These are phyloP conservation scores for Myotis planiceps DNA, from an alignment of 2,797 vertebrate species.

Conservation along the genomic window DNA sequence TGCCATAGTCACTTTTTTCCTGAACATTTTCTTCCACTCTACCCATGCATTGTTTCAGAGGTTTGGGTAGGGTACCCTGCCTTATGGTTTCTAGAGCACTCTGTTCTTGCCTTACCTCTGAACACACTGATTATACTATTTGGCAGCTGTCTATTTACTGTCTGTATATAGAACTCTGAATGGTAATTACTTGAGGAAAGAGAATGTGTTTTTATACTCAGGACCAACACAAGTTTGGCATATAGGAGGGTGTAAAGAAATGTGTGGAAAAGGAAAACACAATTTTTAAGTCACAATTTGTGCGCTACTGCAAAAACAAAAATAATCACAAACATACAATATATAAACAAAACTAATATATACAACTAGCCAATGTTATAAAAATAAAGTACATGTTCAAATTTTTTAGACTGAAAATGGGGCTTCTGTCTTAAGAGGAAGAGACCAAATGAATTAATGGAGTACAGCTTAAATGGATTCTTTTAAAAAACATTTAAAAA, in stretches of 20 bases:
- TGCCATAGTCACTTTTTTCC: neutral
- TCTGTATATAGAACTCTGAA: neutral
- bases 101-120: neutral
- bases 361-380: neutral
- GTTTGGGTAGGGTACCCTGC: neutral
- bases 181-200: neutral
- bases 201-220: neutral
- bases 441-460: neutral
- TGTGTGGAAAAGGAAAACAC: neutral
- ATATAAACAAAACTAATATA: neutral
- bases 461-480: neutral
- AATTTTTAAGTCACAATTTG: neutral
- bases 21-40: neutral
- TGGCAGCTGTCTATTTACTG: neutral
- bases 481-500: neutral
- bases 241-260: neutral
- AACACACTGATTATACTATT: neutral
- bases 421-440: neutral
- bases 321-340: neutral
- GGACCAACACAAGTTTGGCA: neutral
- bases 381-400: neutral
- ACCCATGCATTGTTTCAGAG: neutral
- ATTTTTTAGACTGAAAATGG: neutral
- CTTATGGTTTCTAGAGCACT: neutral
- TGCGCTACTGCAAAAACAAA: neutral